Conservation (phyloP, 2,888 invertebrate genomes). For the Junonia oenone region DNA sequence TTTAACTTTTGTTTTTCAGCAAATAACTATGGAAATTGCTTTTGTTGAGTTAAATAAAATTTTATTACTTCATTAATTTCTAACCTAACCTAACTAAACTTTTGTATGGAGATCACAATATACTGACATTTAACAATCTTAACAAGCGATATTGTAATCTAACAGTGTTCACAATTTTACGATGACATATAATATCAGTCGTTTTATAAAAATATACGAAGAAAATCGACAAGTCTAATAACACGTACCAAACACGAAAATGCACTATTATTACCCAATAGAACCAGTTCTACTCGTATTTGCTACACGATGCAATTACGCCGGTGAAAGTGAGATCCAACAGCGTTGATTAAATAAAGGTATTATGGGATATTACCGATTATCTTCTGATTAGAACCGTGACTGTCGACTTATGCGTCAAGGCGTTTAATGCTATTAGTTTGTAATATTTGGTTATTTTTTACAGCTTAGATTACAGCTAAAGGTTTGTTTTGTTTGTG, state of each 20-base stretch:
- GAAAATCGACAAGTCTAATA: neutral
- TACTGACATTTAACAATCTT: too few species aligned
- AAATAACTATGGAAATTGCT: too few species aligned
- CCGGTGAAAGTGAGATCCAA: constrained; percentile 11
- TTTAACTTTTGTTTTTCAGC: too few species aligned
- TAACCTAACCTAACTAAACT: too few species aligned
- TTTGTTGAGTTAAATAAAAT: too few species aligned
- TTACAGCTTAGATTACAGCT: too few species aligned
- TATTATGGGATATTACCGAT: constrained; percentile 14
- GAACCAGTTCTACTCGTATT: neutral
- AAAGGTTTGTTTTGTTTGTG: too few species aligned
- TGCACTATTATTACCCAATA: neutral
- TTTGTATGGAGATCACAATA: too few species aligned
- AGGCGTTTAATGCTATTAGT: neutral
- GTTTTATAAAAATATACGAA: neutral
- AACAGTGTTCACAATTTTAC: too few species aligned
- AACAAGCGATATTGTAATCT: too few species aligned
- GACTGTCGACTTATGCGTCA: constrained; percentile 6
- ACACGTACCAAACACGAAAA: neutral
- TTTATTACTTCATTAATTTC: too few species aligned
- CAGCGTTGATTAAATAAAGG: constrained; percentile 23
- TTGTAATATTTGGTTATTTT: neutral
- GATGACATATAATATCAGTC: too few species aligned
- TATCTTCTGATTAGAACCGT: constrained; percentile 17
- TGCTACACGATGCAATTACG: neutral